Evolutionary conservation across 2,113 vertebrate species (phyloP).

Genomic region (Baryphthengus martii): DNA sequence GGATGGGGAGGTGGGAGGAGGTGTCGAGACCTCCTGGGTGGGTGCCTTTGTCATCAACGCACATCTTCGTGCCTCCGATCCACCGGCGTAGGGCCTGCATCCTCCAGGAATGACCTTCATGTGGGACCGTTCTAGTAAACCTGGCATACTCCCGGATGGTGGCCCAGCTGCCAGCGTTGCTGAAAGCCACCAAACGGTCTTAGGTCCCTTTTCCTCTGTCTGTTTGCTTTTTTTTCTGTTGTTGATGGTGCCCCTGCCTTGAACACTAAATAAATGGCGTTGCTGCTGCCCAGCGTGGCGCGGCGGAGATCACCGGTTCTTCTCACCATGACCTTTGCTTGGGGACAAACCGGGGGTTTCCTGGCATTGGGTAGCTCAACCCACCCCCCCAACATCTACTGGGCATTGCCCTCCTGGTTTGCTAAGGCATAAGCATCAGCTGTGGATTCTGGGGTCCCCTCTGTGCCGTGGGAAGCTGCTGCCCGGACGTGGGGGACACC

Average conservation of each 20-base stretch:
- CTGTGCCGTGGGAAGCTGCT: background rate
- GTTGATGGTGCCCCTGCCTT: background rate
- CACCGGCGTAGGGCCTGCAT: accelerated
- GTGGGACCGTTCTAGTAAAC: background rate
- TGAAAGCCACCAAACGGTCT: background rate
- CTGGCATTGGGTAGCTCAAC: background rate
- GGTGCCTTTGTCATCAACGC: background rate
- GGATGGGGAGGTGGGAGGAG: background rate
- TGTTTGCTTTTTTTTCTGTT: background rate
- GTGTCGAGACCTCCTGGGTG: accelerated
- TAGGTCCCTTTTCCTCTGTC: background rate
- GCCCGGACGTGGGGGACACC: background rate
- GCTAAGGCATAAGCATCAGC: background rate
- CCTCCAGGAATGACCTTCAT: background rate
- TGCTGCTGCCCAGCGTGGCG: background rate
- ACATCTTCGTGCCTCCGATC: background rate
- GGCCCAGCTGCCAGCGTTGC: background rate
- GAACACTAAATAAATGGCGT: slow-evolving; percentile 8
- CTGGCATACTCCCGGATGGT: accelerated
- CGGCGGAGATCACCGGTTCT: accelerated
- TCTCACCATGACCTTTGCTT: background rate
- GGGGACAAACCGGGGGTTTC: accelerated
- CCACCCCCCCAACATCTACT: background rate
- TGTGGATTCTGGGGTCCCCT: background rate
- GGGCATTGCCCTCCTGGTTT: background rate